Evolutionary conservation across 1,140 invertebrate genomes (phyloP).

Genomic region (Eumeta japonica): DNA sequence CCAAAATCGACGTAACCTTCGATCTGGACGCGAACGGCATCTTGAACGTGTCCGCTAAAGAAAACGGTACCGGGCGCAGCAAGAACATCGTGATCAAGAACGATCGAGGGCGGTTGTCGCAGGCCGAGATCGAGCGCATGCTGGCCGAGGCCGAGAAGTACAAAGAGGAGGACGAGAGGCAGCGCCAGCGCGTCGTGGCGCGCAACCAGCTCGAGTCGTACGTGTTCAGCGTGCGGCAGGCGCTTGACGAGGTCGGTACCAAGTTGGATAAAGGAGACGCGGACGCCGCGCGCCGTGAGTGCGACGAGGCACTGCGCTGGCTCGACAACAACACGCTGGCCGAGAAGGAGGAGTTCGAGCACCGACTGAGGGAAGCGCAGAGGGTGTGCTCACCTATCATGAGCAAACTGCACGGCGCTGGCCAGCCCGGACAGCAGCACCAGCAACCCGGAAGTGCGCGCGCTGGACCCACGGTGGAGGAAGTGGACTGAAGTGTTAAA

Average conservation of each 20-base stretch:
- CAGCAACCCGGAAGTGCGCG: conserved; percentile 2
- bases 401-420: conserved; percentile 66
- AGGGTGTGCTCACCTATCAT: conserved; percentile 68
- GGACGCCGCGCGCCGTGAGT: conserved; percentile 55
- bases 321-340: conserved; percentile 63
- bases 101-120: conserved; percentile 84
- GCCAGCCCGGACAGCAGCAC: conserved; percentile 12
- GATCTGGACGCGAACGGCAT: conserved; percentile 67
- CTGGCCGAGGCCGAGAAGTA: conserved; percentile 69
- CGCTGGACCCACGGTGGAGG: conserved; percentile 66
- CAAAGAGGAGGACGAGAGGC: conserved; percentile 63
- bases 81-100: conserved; percentile 86
- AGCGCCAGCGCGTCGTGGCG: conserved; percentile 64
- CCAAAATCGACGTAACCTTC: conserved; percentile 68
- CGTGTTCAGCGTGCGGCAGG: conserved; percentile 72
- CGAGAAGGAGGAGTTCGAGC: conserved; percentile 76
- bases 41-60: conserved; percentile 59
- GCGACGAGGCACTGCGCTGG: conserved; percentile 50
- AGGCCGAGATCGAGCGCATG: conserved; percentile 88
- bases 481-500: conserved; percentile 62
- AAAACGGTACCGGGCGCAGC: conserved; percentile 65
- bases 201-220: conserved; percentile 79
- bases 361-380: conserved; percentile 70
- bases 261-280: conserved; percentile 62
- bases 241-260: conserved; percentile 12